phyloP scores from a whole-genome alignment of 2,113 vertebrate species.

The Abramis brama region DNA sequence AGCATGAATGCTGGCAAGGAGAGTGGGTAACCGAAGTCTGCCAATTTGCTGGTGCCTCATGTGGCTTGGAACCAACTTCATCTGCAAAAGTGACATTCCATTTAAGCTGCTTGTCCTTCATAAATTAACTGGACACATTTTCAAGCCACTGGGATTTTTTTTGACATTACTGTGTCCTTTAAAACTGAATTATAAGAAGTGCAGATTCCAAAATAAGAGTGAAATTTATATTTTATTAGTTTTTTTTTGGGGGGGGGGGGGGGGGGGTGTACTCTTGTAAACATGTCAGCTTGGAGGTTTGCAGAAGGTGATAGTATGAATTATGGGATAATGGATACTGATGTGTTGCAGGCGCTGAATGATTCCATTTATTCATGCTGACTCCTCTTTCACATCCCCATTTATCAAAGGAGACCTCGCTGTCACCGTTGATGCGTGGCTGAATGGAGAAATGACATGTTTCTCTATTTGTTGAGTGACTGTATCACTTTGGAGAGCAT shows the following conservation, averaged over 20 bases:
- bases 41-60: constrained; percentile 28
- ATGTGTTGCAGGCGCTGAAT: not conserved
- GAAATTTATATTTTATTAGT: not conserved
- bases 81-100: constrained; percentile 29
- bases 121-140: constrained; percentile 27
- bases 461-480: constrained; percentile 61
- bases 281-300: constrained; percentile 2
- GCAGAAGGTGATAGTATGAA: not conserved
- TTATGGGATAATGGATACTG: constrained; percentile 27
- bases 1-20: constrained; percentile 37
- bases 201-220: not conserved
- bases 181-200: not conserved
- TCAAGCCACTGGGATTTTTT: constrained; percentile 1
- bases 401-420: constrained; percentile 73
- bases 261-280: not conserved
- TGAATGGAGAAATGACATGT: constrained; percentile 71
- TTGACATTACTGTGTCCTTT: not conserved
- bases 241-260: not conserved
- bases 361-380: constrained; percentile 9
- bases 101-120: constrained; percentile 36
- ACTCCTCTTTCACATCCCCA: constrained; percentile 54
- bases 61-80: constrained; percentile 32
- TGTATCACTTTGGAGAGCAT: constrained; percentile 53
- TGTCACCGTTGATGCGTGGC: constrained; percentile 64
- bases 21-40: constrained; percentile 1